A percentile compares a stretch with the other conserved stretches of the same genome.
Conservation (phyloP, 2,113 vertebrate genomes). For the Platanista minor region DNA sequence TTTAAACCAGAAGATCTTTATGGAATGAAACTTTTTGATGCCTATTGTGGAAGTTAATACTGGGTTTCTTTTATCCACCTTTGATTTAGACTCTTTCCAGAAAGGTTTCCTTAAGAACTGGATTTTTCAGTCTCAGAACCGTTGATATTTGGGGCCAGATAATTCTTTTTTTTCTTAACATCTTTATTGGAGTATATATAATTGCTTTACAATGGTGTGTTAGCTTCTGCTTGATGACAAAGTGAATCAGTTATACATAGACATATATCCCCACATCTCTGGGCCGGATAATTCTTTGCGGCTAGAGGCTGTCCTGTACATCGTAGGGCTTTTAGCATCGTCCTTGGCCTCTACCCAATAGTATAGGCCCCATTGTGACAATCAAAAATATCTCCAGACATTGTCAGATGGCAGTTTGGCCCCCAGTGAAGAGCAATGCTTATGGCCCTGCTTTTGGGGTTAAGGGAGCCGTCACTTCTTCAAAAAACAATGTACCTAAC, state of each 20-base stretch:
- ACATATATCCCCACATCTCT: too few species aligned
- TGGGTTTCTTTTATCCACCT: background rate
- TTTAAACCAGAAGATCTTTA: background rate
- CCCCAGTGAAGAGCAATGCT: background rate
- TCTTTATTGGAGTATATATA: too few species aligned
- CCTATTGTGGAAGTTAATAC: background rate
- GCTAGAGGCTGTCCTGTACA: background rate
- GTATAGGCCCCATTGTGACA: too few species aligned
- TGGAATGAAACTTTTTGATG: background rate
- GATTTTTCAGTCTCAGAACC: background rate
- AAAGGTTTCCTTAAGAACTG: background rate
- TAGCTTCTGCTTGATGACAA: too few species aligned
- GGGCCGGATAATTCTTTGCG: background rate
- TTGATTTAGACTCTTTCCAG: background rate
- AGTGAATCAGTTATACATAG: too few species aligned
- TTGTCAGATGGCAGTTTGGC: background rate
- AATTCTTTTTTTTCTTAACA: too few species aligned
- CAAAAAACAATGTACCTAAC: background rate
- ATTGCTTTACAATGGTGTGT: too few species aligned
- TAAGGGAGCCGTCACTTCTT: background rate
- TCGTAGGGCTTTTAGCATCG: background rate
- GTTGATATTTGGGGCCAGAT: background rate
- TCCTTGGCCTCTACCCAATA: background rate
- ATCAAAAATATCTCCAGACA: background rate
- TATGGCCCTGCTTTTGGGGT: fast-evolving